phyloP scores from a whole-genome alignment of 2,797 vertebrate species.

The Tenualosa thibaudeaui region DNA sequence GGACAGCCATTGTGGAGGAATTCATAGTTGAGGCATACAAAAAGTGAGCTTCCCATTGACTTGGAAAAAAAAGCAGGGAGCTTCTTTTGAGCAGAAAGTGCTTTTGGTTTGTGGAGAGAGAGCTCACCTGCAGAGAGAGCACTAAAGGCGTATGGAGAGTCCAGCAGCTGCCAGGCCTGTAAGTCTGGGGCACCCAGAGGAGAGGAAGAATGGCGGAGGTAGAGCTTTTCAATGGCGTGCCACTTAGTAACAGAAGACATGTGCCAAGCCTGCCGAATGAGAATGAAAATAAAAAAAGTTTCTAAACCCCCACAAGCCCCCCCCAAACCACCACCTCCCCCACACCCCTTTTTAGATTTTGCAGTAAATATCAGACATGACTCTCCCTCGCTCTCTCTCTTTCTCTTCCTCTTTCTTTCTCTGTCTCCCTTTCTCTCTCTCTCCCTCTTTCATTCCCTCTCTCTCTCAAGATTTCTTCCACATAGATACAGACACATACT shows the following conservation, averaged over 20 bases:
- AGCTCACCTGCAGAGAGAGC: conserved; percentile 83
- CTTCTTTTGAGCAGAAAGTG: conserved; percentile 10
- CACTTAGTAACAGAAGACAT: conserved; percentile 73
- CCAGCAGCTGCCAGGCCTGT: conserved; percentile 88
- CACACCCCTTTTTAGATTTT: not conserved
- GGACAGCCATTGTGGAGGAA: not conserved
- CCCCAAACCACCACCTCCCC: conserved; percentile 57
- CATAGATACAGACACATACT: not conserved
- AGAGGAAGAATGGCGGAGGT: conserved; percentile 78
- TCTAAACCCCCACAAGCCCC: conserved; percentile 50
- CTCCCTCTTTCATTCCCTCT: conserved; percentile 45
- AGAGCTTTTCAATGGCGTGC: conserved; percentile 76
- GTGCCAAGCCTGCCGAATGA: conserved; percentile 77
- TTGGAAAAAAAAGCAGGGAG: conserved; percentile 32
- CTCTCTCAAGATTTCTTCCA: conserved; percentile 39
- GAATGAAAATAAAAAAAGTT: conserved; percentile 66
- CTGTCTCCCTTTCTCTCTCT: conserved; percentile 56
- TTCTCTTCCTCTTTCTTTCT: conserved; percentile 23
- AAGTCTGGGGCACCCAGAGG: conserved; percentile 80
- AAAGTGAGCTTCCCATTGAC: conserved; percentile 7
- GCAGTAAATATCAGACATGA: conserved; percentile 75
- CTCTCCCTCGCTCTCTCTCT: conserved; percentile 43
- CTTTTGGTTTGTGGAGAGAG: conserved; percentile 63
- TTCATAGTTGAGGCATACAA: conserved; percentile 7
- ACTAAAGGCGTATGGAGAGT: conserved; percentile 80